Evolutionary conservation across 2,797 vertebrate species (phyloP).

Genomic region (Sebastolobus altivelis): DNA sequence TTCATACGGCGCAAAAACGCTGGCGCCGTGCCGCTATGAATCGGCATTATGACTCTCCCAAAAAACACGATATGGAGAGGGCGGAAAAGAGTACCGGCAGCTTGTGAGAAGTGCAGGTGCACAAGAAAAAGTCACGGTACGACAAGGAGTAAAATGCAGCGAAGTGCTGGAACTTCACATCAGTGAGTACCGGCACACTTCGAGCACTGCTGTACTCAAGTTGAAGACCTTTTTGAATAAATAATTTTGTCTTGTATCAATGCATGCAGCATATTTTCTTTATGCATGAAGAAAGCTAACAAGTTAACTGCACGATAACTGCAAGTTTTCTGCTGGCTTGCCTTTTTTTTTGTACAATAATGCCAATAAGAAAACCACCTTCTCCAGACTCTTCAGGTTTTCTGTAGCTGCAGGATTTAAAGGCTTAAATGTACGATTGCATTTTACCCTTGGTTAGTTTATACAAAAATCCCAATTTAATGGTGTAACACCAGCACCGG

Average conservation of each 20-base stretch:
- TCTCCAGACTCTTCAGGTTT: conserved; percentile 21
- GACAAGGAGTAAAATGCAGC: no score
- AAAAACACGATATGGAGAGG: no score
- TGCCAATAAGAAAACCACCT: conserved; percentile 12
- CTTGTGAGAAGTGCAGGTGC: no score
- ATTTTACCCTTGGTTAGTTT: conserved; percentile 43
- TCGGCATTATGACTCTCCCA: no score
- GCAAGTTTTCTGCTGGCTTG: conserved; percentile 29
- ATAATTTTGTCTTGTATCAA: neutral
- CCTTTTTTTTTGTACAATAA: conserved; percentile 13
- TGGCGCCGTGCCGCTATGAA: no score
- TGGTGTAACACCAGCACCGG: conserved; percentile 24
- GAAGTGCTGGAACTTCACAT: no score
- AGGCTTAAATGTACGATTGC: conserved; percentile 25
- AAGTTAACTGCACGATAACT: conserved; percentile 19
- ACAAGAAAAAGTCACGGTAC: no score
- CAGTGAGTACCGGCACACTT: no score
- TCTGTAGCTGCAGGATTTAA: conserved; percentile 26
- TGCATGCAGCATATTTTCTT: neutral
- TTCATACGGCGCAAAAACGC: no score
- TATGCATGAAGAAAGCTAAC: neutral
- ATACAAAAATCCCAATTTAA: conserved; percentile 48
- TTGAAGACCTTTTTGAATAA: neutral
- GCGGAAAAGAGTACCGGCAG: no score
- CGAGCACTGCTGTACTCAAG: neutral